These are phyloP conservation scores for Zele albiditarsus DNA, from an alignment of 2,888 invertebrate genomes.

Conservation along the genomic window DNA sequence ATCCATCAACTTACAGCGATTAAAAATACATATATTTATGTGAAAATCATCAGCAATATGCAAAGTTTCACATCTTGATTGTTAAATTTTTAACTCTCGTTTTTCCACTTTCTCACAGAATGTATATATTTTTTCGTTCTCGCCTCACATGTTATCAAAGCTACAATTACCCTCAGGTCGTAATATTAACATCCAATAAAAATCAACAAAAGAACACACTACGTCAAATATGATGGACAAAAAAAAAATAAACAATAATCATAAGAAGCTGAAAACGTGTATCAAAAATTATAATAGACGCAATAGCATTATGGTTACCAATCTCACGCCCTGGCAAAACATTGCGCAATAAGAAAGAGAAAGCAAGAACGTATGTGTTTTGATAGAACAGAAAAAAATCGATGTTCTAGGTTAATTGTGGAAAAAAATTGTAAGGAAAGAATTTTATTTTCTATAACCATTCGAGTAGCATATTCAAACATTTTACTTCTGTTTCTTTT, in stretches of 20 bases:
- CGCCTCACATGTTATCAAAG: background rate
- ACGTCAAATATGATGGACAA: background rate
- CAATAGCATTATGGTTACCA: background rate
- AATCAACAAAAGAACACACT: slow-evolving; percentile 1
- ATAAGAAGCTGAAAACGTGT: background rate
- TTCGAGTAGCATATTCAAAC: background rate
- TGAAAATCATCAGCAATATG: background rate
- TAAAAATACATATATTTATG: background rate
- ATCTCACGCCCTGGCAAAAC: background rate
- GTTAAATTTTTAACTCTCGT: background rate
- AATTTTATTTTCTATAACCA: background rate
- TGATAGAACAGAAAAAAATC: background rate
- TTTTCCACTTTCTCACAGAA: background rate
- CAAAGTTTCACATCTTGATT: background rate
- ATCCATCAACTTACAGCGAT: background rate
- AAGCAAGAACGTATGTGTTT: background rate
- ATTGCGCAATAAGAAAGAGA: slow-evolving; percentile 3
- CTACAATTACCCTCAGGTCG: slow-evolving; percentile 5
- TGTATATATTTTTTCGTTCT: background rate
- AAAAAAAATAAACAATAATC: background rate
- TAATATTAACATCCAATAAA: slow-evolving; percentile 11
- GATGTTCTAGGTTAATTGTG: background rate
- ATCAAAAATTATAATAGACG: background rate
- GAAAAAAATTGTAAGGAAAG: background rate
- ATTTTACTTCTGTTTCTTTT: background rate